Base-by-base conservation (phyloP, 2,888 invertebrate genomes). In the Troides oblongomaculatus region DNA sequence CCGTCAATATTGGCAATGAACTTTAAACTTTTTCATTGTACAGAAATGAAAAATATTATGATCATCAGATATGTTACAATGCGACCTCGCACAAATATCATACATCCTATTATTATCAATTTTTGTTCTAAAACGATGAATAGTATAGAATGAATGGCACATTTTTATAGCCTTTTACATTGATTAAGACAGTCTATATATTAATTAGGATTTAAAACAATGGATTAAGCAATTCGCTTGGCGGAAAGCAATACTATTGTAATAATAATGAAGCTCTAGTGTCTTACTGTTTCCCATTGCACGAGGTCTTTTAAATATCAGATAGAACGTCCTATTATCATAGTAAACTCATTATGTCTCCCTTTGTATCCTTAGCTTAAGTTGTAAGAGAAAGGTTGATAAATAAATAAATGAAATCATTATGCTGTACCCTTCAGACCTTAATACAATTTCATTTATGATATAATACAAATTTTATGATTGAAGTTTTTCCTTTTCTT, bases 21-120 rank as follows among this genome's bases (percentile, higher is more conserved):
- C 69, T 69, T 69, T 69, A 61, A 21, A 61, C 61, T 59, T 68
- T 68, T 58, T 43, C 68, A 53, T 64, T 61, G 64, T 64, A 17
- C 39, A 64, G 56, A 57, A 8, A 65, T 59, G 17, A 61, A 65
- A 65, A 36, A 65, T 30, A 46, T 61, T 56, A 57, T 25, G 43
- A 61, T 23, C 21, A 25, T 56, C 50, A 36, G 60, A 56, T 60
- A 50, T 39, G 53, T 21, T 68, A 53, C 53, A 68, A 18, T 53
- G 23, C 14, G 59, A 69, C 68, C 68, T 64, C n/a, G n/a, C 8
- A 43, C 30, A 18, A 23, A 60, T 60, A 64, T 68, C 62, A 59
- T 56, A 68, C 63, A 39, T 14, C 18, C 39, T 21, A 39, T 36
- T 10, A 62, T 62, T 62, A 8, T 21, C 23, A 23, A 56, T 8